These are phyloP conservation scores for Paracentrotus lividus DNA, from an alignment of 53 echinoderm and acorn worm genomes.

Conservation along the genomic window DNA sequence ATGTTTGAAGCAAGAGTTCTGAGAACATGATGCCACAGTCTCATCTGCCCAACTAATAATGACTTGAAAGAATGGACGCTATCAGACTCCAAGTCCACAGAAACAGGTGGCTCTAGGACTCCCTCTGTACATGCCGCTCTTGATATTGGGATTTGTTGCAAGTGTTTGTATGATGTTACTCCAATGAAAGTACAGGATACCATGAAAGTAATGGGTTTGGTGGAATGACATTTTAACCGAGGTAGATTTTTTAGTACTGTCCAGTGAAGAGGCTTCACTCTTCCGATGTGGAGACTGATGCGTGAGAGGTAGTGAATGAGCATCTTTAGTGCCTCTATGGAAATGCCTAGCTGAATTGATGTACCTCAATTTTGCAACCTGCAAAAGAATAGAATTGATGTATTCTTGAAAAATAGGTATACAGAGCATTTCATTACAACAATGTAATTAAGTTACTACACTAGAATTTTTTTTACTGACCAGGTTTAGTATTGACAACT, in stretches of 20 bases:
- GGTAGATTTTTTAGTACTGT: conserved; percentile 46
- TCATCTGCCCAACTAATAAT: conserved; percentile 31
- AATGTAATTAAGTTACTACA: too few species aligned
- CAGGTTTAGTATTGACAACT: too few species aligned
- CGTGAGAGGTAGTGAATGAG: conserved; percentile 7
- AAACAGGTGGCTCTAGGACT: neutral
- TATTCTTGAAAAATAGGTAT: neutral
- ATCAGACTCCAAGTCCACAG: neutral
- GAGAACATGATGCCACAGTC: conserved; percentile 49
- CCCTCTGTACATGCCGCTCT: conserved; percentile 51
- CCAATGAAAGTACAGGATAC: conserved; percentile 52
- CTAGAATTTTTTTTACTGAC: too few species aligned
- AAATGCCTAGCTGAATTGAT: neutral
- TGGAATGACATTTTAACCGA: neutral
- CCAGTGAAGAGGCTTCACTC: neutral
- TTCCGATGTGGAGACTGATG: neutral
- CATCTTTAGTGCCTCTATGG: neutral
- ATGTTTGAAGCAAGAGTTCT: conserved; percentile 54
- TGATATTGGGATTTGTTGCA: neutral
- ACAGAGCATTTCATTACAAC: too few species aligned
- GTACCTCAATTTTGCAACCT: neutral
- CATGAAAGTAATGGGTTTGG: neutral
- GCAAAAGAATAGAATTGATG: neutral
- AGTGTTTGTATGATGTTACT: conserved; percentile 1
- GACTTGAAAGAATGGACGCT: neutral